Percentiles rank a stretch among this genome's conserved stretches.
These are phyloP conservation scores for Bombyx huttoni DNA, from an alignment of 2,888 invertebrate species.

Conservation along the genomic window DNA sequence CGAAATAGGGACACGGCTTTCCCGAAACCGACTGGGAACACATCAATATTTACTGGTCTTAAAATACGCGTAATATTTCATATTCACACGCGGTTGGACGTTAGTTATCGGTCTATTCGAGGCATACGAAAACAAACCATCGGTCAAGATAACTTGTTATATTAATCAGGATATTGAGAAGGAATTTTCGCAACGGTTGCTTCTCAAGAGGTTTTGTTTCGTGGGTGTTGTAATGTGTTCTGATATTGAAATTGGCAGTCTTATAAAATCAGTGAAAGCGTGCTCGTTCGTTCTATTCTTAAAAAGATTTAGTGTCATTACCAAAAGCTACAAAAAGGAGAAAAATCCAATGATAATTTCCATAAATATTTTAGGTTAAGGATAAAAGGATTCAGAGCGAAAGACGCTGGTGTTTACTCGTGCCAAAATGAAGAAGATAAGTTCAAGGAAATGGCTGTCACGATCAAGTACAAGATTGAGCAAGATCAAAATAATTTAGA, in stretches of 20 bases:
- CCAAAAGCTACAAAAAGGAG: no score
- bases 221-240: not conserved
- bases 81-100: slow-evolving; percentile 19
- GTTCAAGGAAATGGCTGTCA: slow-evolving; percentile 33
- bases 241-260: not conserved
- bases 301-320: no score
- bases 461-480: slow-evolving; percentile 31
- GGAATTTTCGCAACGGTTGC: not conserved
- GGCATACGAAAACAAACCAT: slow-evolving; percentile 31
- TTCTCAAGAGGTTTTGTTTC: not conserved
- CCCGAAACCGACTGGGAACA: not conserved
- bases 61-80: slow-evolving; percentile 21
- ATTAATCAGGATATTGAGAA: slow-evolving; percentile 20
- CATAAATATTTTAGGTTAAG: slow-evolving; percentile 39
- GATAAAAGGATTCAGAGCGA: slow-evolving; percentile 54
- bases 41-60: slow-evolving; percentile 14
- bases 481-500: slow-evolving; percentile 24
- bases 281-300: no score
- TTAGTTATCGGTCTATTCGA: slow-evolving; percentile 29
- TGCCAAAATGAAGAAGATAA: slow-evolving; percentile 45
- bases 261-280: no score
- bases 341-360: no score
- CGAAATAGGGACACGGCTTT: not conserved
- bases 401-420: slow-evolving; percentile 60
- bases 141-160: slow-evolving; percentile 25